Evolutionary conservation across 2,888 invertebrate genomes (phyloP).

Genomic region (Hirtodrosophila duncani): DNA sequence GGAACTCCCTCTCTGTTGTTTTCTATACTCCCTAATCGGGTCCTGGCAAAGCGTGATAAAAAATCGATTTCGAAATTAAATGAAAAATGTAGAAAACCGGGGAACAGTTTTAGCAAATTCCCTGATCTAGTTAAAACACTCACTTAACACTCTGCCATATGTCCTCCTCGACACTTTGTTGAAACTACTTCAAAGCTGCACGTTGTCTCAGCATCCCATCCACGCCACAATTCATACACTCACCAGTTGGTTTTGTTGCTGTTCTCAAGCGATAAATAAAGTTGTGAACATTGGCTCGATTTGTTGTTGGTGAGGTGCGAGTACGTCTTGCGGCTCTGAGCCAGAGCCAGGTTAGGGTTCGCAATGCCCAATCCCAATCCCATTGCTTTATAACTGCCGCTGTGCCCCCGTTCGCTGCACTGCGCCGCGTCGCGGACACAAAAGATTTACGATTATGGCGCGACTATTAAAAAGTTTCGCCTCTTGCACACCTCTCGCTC

Average conservation of each 20-base stretch:
- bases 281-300: constrained; percentile 68
- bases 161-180: no score
- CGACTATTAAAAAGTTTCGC: constrained; percentile 76
- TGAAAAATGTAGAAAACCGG: no score
- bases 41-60: no score
- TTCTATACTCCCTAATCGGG: no score
- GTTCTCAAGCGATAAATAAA: constrained; percentile 65
- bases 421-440: constrained; percentile 72
- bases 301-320: constrained; percentile 50
- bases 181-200: no score
- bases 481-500: constrained; percentile 61
- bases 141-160: no score
- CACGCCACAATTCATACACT: not conserved
- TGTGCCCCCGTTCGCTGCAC: constrained; percentile 58
- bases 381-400: constrained; percentile 55
- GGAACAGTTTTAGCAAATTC: no score
- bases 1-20: no score
- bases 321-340: constrained; percentile 12
- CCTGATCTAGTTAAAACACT: no score
- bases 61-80: no score
- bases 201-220: no score
- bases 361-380: constrained; percentile 13
- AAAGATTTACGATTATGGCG: constrained; percentile 76
- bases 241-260: constrained; percentile 8
- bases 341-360: constrained; percentile 2